Evolutionary conservation across 2,113 vertebrate genomes (phyloP).

Genomic region (Antigone vipio): DNA sequence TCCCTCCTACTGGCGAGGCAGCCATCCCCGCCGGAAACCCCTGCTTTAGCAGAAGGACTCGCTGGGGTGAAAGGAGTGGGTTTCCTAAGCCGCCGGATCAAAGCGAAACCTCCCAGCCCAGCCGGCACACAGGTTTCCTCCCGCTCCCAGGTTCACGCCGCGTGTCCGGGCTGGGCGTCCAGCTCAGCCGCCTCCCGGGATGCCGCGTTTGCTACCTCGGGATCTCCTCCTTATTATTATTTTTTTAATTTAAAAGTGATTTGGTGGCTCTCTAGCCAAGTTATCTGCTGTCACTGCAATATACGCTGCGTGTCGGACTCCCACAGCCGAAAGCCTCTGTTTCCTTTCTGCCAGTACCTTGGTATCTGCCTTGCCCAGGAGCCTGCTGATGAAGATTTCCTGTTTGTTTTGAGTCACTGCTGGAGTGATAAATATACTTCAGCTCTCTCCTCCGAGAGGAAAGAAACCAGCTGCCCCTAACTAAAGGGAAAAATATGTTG

Average conservation of each 20-base stretch:
- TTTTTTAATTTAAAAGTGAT: conserved; percentile 29
- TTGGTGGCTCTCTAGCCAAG: conserved; percentile 52
- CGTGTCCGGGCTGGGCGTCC: conserved; percentile 27
- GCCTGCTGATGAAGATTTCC: conserved; percentile 88
- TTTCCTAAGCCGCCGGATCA: conserved; percentile 73
- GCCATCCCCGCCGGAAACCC: conserved; percentile 5
- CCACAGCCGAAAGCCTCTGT: conserved; percentile 78
- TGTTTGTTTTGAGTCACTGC: conserved; percentile 89
- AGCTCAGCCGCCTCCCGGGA: not conserved
- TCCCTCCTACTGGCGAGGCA: not conserved
- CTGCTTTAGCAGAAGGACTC: conserved; percentile 67
- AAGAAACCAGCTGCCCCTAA: conserved; percentile 84
- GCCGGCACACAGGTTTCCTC: conserved; percentile 76
- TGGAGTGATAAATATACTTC: conserved; percentile 88
- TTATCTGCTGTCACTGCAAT: conserved; percentile 70
- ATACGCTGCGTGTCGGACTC: conserved; percentile 57
- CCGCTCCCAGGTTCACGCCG: conserved; percentile 60
- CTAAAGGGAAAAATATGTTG: conserved; percentile 75
- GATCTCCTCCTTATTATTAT: not conserved
- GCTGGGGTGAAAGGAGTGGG: conserved; percentile 64
- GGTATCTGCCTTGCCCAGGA: conserved; percentile 85
- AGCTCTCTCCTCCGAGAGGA: conserved; percentile 77
- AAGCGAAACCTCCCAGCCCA: conserved; percentile 65
- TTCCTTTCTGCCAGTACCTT: conserved; percentile 86
- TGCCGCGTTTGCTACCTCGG: not conserved